A percentile compares a stretch with the other conserved stretches of the same genome.
Evolutionary conservation across 2,797 vertebrate genomes (phyloP).

Genomic region (Clarias platycephalus): DNA sequence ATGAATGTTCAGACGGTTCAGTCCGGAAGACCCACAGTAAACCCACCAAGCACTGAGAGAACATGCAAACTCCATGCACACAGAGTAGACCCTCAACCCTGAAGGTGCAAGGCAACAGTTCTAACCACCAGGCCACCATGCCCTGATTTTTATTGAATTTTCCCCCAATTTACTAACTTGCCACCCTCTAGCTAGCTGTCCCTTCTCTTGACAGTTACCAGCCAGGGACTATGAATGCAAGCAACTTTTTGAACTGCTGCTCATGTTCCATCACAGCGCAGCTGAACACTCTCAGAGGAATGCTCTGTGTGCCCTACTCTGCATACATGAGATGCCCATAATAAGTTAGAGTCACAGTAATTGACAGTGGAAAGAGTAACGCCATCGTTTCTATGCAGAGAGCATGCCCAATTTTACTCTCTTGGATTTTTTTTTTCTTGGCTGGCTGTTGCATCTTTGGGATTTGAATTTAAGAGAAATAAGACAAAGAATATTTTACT

Average conservation of each 20-base stretch:
- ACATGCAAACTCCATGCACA: too few species aligned
- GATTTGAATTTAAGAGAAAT: not conserved
- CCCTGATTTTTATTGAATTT: too few species aligned
- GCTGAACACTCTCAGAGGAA: constrained; percentile 14
- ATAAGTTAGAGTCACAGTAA: not conserved
- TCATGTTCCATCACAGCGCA: constrained; percentile 12
- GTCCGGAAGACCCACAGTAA: too few species aligned
- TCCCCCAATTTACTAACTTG: not conserved
- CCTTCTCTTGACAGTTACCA: not conserved
- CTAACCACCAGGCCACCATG: too few species aligned
- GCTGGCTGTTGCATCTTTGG: not conserved
- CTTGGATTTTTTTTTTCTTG: not conserved
- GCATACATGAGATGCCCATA: not conserved
- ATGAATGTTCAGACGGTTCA: too few species aligned
- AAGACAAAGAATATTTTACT: too few species aligned
- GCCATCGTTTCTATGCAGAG: not conserved
- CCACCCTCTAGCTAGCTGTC: constrained; percentile 6
- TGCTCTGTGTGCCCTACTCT: not conserved
- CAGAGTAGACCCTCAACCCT: too few species aligned
- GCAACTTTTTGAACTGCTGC: constrained; percentile 8
- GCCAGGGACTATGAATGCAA: not conserved
- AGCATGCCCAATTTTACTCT: not conserved
- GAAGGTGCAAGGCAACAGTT: too few species aligned
- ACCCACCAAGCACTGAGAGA: too few species aligned
- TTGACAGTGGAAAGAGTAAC: constrained; percentile 6